Evolutionary conservation across 2,888 invertebrate genomes (phyloP).

Genomic region (Clepsis dumicolana): DNA sequence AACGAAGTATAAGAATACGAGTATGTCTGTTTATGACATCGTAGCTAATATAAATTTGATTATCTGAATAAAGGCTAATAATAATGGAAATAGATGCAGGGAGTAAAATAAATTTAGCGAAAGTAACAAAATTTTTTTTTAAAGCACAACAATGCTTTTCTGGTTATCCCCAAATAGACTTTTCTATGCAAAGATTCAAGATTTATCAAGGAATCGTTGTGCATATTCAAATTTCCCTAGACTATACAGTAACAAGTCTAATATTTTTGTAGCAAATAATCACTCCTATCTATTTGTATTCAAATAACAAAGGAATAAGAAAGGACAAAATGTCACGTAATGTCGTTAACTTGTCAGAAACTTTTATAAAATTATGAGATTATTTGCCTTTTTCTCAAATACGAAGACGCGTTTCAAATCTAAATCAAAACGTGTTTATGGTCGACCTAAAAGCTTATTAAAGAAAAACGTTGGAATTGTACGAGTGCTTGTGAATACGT

Average conservation of each 20-base stretch:
- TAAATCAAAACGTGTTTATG: conserved; percentile 11
- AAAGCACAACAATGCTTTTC: too few species aligned
- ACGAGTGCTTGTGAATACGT: neutral
- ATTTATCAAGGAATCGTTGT: too few species aligned
- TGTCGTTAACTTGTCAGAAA: conserved; percentile 8
- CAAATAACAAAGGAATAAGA: neutral
- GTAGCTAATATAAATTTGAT: too few species aligned
- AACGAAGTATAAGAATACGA: too few species aligned
- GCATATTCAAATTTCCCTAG: neutral
- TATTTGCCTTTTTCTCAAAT: neutral
- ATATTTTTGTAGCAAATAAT: neutral
- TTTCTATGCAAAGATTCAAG: too few species aligned
- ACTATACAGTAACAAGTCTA: neutral
- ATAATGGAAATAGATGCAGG: too few species aligned
- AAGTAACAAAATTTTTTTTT: too few species aligned
- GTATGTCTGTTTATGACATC: too few species aligned
- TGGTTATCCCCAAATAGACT: too few species aligned
- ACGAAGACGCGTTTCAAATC: conserved; percentile 7
- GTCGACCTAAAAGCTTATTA: neutral
- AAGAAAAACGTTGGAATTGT: neutral
- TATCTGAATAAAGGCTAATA: too few species aligned
- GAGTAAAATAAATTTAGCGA: too few species aligned
- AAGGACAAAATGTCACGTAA: conserved; percentile 3
- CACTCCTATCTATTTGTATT: neutral
- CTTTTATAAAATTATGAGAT: neutral